Evolutionary conservation across 2,888 invertebrate genomes (phyloP).

Genomic region (Temnothorax rugatulus): DNA sequence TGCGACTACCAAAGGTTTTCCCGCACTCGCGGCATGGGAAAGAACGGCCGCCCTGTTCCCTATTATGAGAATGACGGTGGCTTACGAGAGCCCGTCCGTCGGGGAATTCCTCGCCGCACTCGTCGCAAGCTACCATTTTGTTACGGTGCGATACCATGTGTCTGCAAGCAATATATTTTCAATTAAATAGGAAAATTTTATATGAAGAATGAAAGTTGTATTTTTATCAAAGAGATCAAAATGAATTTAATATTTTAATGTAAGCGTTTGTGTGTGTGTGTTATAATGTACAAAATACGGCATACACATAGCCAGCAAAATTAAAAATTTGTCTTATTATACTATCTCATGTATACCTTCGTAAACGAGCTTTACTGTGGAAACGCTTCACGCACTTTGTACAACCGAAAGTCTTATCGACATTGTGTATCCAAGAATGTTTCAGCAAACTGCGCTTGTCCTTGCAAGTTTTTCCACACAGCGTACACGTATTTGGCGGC

Average conservation of each 20-base stretch:
- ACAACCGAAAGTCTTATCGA: conserved; percentile 89
- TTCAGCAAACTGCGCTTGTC: conserved; percentile 90
- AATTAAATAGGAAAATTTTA: not conserved
- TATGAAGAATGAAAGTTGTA: not conserved
- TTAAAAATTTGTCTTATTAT: not conserved
- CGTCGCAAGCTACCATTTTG: conserved; percentile 90
- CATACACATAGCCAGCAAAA: not conserved
- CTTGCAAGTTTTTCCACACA: conserved; percentile 91
- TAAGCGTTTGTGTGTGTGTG: not conserved
- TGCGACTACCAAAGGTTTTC: conserved; percentile 94
- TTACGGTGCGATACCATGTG: conserved; percentile 92
- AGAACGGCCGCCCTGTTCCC: conserved; percentile 88
- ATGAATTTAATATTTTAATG: conserved; percentile 1
- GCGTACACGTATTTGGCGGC: conserved; percentile 89
- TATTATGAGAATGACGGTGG: conserved; percentile 90
- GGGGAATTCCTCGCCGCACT: conserved; percentile 91
- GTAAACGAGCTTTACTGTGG: conserved; percentile 89
- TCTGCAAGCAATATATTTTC: conserved; percentile 80
- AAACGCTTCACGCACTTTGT: conserved; percentile 91
- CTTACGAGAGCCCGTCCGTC: conserved; percentile 91
- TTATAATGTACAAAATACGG: not conserved
- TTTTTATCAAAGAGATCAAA: not conserved
- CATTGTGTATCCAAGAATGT: conserved; percentile 91
- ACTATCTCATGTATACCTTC: conserved; percentile 79
- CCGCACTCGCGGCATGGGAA: conserved; percentile 95